A percentile compares a stretch with the other conserved stretches of the same genome.
Evolutionary conservation across 1,140 invertebrate species (phyloP).

Genomic region (Diuraphis noxia): DNA sequence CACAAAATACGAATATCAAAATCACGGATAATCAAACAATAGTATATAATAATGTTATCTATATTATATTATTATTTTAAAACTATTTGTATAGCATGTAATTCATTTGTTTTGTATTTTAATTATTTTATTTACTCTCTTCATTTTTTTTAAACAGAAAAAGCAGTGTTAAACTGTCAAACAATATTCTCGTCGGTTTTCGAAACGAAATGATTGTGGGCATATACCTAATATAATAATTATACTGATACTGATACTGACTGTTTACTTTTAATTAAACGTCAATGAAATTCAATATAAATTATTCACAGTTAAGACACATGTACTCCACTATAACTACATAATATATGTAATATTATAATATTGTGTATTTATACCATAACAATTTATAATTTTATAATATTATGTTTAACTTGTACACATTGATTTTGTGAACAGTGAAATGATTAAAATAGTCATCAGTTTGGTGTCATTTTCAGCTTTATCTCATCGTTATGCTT

Average conservation of each 20-base stretch:
- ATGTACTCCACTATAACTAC: background rate
- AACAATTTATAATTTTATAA: no score
- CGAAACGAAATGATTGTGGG: background rate
- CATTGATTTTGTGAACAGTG: background rate
- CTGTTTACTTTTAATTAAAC: background rate
- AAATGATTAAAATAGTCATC: background rate
- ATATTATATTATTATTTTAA: background rate
- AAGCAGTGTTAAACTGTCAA: background rate
- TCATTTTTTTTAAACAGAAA: background rate
- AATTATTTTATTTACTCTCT: background rate
- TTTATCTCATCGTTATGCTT: background rate
- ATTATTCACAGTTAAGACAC: background rate
- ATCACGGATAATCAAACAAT: background rate
- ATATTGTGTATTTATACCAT: no score
- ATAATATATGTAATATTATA: no score
- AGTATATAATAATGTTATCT: background rate
- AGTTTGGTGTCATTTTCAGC: background rate
- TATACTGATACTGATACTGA: background rate
- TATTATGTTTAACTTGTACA: background rate
- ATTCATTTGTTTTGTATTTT: no score
- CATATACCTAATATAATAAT: background rate
- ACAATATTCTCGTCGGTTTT: background rate
- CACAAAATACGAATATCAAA: background rate
- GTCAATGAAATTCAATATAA: background rate
- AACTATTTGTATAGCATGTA: no score